Percentiles rank a stretch among this genome's conserved stretches.
These are phyloP conservation scores for Agapornis canus DNA, from an alignment of 2,797 vertebrate species.

Conservation along the genomic window DNA sequence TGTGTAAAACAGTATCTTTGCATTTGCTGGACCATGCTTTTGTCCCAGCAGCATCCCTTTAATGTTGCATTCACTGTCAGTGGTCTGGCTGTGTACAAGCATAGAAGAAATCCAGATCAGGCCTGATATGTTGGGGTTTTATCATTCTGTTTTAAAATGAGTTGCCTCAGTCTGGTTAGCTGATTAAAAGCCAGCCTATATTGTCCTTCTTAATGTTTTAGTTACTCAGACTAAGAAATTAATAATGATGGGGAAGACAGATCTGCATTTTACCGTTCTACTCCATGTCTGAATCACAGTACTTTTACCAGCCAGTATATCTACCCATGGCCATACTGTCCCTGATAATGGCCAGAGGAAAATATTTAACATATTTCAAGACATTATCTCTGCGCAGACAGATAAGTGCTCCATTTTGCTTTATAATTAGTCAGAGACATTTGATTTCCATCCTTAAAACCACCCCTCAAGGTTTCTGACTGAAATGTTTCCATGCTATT, in stretches of 20 bases:
- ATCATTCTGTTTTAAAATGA: not conserved
- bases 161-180: slow-evolving; percentile 18
- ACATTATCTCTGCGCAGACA: not conserved
- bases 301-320: not conserved
- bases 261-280: slow-evolving; percentile 19
- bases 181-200: slow-evolving; percentile 38
- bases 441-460: not conserved
- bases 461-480: not conserved
- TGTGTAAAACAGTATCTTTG: not conserved
- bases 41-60: not conserved
- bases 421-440: not conserved
- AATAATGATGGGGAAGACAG: slow-evolving; percentile 34
- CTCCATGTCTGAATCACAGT: not conserved
- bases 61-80: not conserved
- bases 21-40: not conserved
- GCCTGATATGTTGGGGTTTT: not conserved
- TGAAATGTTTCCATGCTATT: not conserved
- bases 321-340: not conserved
- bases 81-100: not conserved
- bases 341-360: not conserved
- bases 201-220: not conserved
- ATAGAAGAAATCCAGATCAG: not conserved
- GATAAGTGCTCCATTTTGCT: not conserved
- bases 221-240: slow-evolving; percentile 18
- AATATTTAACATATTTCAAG: slow-evolving; percentile 51